Evolutionary conservation across 2,113 vertebrate species (phyloP).

Genomic region (Turdus rufiventris): DNA sequence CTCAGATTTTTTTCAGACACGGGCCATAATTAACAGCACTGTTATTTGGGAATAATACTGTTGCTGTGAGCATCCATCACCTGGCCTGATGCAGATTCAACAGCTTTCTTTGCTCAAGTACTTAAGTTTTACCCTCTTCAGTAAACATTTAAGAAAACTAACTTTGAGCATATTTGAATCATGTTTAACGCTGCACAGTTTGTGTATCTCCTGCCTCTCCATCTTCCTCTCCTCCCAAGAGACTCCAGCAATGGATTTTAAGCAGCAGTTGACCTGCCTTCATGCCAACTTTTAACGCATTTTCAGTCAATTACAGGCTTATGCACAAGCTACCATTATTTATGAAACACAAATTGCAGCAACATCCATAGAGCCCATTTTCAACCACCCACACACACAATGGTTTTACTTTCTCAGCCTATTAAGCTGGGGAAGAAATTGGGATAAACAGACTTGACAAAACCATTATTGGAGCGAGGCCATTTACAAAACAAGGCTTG

Average conservation of each 20-base stretch:
- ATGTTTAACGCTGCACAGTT: fast-evolving
- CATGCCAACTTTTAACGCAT: neutral
- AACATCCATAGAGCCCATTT: constrained; percentile 19
- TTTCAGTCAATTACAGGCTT: constrained; percentile 18
- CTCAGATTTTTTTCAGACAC: neutral
- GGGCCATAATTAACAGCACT: neutral
- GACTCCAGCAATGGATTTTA: neutral
- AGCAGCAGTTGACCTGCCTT: neutral
- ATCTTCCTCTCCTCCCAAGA: neutral
- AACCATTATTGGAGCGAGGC: neutral
- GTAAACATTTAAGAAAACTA: neutral
- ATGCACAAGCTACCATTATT: neutral
- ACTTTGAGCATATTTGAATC: neutral
- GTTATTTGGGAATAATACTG: neutral
- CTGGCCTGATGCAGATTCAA: neutral
- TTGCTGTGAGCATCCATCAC: neutral
- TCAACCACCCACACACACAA: constrained; percentile 15
- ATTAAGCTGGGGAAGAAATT: neutral
- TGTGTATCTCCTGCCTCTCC: neutral
- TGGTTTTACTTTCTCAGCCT: constrained; percentile 39
- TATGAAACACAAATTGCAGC: neutral
- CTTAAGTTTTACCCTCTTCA: neutral
- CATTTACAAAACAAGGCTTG: constrained; percentile 58
- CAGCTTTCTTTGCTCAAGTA: neutral
- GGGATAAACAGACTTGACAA: constrained; percentile 46